Base-by-base conservation (phyloP, 2,797 vertebrate genomes). In the Melanotaenia pygmaea region DNA sequence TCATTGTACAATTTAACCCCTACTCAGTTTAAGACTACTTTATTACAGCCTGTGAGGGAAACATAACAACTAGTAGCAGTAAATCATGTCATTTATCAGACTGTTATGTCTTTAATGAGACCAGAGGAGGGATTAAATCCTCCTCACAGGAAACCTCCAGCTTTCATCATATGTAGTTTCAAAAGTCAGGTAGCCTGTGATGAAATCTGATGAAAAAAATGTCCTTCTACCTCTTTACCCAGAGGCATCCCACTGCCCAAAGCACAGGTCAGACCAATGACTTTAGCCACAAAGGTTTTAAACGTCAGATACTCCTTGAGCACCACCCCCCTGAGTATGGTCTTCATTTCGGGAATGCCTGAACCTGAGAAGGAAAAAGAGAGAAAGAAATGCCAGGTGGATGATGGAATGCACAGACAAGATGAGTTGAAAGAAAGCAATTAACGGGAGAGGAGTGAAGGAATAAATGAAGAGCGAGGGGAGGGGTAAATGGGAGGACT, bases 261-360 rank as follows among this genome's bases (percentile, higher is more conserved):
- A 14, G 98, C 97, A 0, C 98, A 99, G 0, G 98, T 99, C 85
- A 99, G 93, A 45, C 98, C 98, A 0, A 99, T 98, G 79, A 99
- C 98, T 93, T 99, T 99, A 76, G 98, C 98, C 82, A 99, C 95
- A 13, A 99, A 98, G 1, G 98, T 99, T 93, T 99, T 99, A 80
- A 99, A 94, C 47, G 98, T 99, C 86, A 99, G 95, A 80, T 99
- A 99, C 84, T 99, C 98, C 89, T 99, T 99, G 68, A 99, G 95
- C 75, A 99, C 97, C 0, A 99, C 96, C 0, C 98, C 98, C 35
- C 98, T 93, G 40, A 99, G 93, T 80, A 99, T 99, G 5, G 98
- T 99, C 92, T 99, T 99, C 97, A 99, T 99, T 93, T 99, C 98
- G 0, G 98, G 98, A 87, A 99, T 99, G 56, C 98, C 98, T 0